These are phyloP conservation scores for Poeciliopsis presidionis DNA, from an alignment of 2,797 vertebrate genomes.

Conservation along the genomic window DNA sequence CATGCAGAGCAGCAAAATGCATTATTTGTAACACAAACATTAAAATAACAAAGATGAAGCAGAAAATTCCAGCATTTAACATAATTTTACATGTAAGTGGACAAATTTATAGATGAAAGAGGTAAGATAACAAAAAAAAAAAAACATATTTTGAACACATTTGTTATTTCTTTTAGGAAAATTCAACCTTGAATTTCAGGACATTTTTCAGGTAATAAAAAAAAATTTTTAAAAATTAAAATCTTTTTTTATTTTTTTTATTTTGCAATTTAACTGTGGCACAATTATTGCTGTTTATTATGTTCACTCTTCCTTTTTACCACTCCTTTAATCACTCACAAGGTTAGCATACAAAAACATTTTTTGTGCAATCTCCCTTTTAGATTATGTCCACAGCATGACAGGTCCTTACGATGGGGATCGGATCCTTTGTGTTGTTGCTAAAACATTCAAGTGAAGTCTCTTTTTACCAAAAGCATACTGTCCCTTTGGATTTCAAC, in stretches of 20 bases:
- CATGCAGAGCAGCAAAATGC: not conserved
- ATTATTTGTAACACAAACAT: not conserved
- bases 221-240: not conserved
- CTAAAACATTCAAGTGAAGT: not conserved
- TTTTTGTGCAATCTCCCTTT: not conserved
- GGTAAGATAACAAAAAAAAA: not conserved
- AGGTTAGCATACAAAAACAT: not conserved
- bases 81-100: not conserved
- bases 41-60: not conserved
- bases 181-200: not conserved
- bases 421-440: not conserved
- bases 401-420: not conserved
- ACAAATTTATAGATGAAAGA: not conserved
- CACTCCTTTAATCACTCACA: not conserved
- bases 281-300: not conserved
- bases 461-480: not conserved
- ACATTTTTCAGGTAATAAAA: not conserved
- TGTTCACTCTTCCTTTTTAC: not conserved
- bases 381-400: not conserved
- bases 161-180: not conserved
- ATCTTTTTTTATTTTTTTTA: not conserved
- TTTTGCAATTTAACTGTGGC: not conserved
- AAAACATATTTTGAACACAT: not conserved
- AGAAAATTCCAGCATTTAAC: not conserved
- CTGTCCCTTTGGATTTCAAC: not conserved